These are phyloP conservation scores for Hormiphora californensis DNA, from an alignment of 37 sponge, comb jelly and placozoan genomes.

Conservation along the genomic window DNA sequence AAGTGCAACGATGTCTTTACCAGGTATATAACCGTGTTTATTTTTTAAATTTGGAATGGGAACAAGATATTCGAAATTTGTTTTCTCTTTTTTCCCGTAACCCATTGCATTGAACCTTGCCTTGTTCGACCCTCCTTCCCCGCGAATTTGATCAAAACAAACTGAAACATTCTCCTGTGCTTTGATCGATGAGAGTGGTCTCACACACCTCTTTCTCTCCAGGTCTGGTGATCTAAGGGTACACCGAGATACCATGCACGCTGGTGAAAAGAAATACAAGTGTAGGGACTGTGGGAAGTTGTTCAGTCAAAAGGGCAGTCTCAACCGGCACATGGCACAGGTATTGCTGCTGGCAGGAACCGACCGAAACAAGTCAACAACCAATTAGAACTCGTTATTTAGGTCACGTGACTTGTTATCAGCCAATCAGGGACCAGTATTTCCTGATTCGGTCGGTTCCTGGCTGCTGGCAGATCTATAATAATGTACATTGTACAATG, in stretches of 20 bases:
- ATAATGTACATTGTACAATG: too few species aligned
- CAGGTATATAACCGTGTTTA: too few species aligned
- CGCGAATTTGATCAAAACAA: background rate
- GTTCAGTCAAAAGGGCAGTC: slow-evolving; percentile 36
- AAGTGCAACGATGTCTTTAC: slow-evolving; percentile 50
- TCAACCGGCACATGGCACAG: slow-evolving; percentile 36
- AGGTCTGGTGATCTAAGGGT: slow-evolving; percentile 1
- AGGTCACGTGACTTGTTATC: too few species aligned
- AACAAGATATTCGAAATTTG: background rate
- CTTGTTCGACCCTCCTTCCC: background rate
- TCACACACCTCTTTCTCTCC: background rate
- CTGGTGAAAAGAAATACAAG: slow-evolving; percentile 29
- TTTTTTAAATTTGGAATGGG: too few species aligned
- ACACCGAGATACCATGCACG: slow-evolving; percentile 29
- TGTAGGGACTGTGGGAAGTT: slow-evolving; percentile 12
- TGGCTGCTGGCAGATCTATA: too few species aligned
- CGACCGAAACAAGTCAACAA: background rate
- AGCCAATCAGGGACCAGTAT: too few species aligned
- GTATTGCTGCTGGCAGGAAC: background rate
- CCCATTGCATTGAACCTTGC: too few species aligned
- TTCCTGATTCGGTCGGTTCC: too few species aligned
- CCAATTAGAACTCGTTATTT: too few species aligned
- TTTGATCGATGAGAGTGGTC: background rate
- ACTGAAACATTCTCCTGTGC: background rate
- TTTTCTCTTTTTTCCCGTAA: background rate